Conservation (phyloP, 2,888 invertebrate genomes). For the Ophioninae sp. region DNA sequence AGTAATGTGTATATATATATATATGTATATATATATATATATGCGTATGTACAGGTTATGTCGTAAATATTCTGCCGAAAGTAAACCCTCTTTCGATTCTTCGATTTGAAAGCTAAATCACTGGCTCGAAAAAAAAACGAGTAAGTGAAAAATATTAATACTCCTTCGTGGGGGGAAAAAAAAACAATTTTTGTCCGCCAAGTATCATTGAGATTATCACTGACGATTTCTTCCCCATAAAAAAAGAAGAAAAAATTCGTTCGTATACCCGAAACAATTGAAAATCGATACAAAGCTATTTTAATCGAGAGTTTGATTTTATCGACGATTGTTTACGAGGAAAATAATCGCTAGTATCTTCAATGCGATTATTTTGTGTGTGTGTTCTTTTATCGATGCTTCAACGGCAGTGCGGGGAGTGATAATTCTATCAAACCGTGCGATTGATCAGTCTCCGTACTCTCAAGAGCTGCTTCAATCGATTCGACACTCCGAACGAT, state of each 20-base stretch:
- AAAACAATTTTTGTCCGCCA: constrained; percentile 6
- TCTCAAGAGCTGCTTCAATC: background rate
- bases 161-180: constrained; percentile 1
- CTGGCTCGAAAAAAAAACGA: constrained; percentile 23
- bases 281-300: constrained; percentile 3
- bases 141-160: constrained; percentile 25
- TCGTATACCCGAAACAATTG: constrained; percentile 3
- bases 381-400: background rate
- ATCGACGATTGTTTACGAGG: background rate
- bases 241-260: constrained; percentile 1
- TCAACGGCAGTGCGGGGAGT: background rate
- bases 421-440: constrained; percentile 7
- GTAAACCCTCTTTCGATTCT: constrained; percentile 40
- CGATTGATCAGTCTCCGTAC: background rate
- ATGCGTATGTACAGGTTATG: constrained; percentile 59
- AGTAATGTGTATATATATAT: constrained; percentile 48
- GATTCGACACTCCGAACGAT: background rate
- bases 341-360: constrained; percentile 1
- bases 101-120: constrained; percentile 39
- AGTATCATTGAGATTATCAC: background rate
- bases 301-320: background rate
- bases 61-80: constrained; percentile 51
- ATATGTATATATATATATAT: constrained; percentile 46
- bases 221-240: background rate
- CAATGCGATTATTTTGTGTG: background rate